Conservation (phyloP, 2,797 vertebrate genomes). For the Pampus argenteus region DNA sequence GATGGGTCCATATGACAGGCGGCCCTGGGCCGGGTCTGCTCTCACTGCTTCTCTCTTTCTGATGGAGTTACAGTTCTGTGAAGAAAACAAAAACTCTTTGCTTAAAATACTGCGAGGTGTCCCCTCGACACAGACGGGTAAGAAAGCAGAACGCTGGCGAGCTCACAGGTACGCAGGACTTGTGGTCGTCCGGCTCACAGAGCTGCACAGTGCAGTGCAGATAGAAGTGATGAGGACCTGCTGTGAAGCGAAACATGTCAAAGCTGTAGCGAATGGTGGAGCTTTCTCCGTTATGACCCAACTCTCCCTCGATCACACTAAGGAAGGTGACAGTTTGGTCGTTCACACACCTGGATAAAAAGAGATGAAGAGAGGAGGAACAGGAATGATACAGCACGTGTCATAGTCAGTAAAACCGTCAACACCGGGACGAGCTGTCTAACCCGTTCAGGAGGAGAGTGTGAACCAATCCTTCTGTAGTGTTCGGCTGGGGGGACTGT, state of each 20-base stretch:
- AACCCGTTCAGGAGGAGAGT: slow-evolving; percentile 78
- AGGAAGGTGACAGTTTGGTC: slow-evolving; percentile 77
- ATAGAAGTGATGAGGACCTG: slow-evolving; percentile 73
- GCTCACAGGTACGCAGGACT: slow-evolving; percentile 80
- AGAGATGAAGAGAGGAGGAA: not conserved
- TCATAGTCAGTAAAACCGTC: fast-evolving
- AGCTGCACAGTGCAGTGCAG: slow-evolving; percentile 84
- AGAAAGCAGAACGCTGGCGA: not conserved
- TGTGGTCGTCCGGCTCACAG: slow-evolving; percentile 73
- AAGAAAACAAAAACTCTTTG: not conserved
- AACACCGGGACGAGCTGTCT: not conserved
- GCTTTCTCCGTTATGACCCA: slow-evolving; percentile 60
- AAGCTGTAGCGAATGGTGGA: slow-evolving; percentile 79
- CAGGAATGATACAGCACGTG: not conserved
- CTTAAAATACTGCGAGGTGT: not conserved
- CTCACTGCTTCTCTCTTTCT: slow-evolving; percentile 75
- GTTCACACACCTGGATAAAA: slow-evolving; percentile 71
- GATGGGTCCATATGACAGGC: slow-evolving; percentile 85
- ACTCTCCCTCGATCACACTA: slow-evolving; percentile 4
- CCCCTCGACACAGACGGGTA: not conserved
- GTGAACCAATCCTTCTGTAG: slow-evolving; percentile 58
- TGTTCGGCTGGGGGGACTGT: slow-evolving; percentile 60
- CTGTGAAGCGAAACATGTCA: slow-evolving; percentile 82
- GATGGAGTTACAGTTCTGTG: slow-evolving; percentile 79
- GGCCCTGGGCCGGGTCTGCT: slow-evolving; percentile 55